Base-by-base conservation (phyloP, 2,797 vertebrate genomes). In the Kryptolebias ocellatus region DNA sequence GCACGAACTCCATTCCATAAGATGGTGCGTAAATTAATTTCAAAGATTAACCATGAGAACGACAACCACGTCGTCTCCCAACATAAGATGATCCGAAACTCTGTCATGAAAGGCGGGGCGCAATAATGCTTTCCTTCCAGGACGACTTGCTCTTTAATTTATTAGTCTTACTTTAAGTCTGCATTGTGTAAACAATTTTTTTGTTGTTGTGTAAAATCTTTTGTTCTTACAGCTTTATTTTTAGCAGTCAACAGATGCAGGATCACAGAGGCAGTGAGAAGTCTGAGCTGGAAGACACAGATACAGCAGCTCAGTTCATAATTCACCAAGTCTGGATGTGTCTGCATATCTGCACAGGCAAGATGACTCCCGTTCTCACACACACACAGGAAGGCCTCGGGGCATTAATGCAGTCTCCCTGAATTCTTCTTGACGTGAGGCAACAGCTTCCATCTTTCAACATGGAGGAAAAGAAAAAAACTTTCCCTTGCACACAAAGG, bases 341-440 rank as follows among this genome's bases (percentile, higher is more conserved):
- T 55, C 15, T 55, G 9, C 17, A 61, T 15, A 49, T n/a, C 16
- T 20, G 47, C 11, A 18, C 50, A 60, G 18, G 64, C 53, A 60
- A 17, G 42, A 29, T 56, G 42, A 51, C 51, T 42, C 29, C 28
- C 18, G 20, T 9, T 17, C 17, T 1, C 46, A n/a, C 46, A n/a
- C 15, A 53, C 8, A 53, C 14, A 64, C 16, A 34, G 50, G 44
- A 54, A 18, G 9, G 18, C 11, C 29, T 11, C 55, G 42, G n/a
- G 16, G 50, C n/a, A 5, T 15, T 0, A 2, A 18, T 18, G 24
- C 24, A 34, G 39, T 29, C 10, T 4, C 15, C n/a, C 11, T 39
- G 37, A 37, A 31, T 52, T 1, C 11, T 20, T 64, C 1, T 65
- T 61, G 3, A 0, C 52, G 50, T 37, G 14, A 62, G 39, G 31